Evolutionary conservation across 2,888 invertebrate genomes (phyloP).

Genomic region (Arctia plantaginis): DNA sequence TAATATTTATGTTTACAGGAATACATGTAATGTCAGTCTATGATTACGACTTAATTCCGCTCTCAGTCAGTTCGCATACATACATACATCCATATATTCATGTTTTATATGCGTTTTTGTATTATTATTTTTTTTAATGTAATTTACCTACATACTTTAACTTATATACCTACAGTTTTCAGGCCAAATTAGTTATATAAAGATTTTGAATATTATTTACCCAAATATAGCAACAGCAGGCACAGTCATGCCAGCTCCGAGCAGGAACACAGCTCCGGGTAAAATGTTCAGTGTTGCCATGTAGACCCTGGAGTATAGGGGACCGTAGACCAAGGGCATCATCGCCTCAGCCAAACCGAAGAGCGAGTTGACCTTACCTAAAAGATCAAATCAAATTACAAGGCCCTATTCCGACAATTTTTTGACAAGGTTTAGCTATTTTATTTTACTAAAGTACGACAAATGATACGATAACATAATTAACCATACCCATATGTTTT

Average conservation of each 20-base stretch:
- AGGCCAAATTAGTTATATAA: neutral
- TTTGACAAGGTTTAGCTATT: neutral
- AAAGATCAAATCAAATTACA: constrained; percentile 1
- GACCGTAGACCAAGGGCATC: constrained; percentile 91
- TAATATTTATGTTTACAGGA: too few relatives aligned
- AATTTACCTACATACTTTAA: neutral
- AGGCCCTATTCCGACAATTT: neutral
- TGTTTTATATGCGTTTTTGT: too few relatives aligned
- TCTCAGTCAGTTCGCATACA: too few relatives aligned
- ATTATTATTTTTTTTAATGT: too few relatives aligned
- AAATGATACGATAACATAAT: neutral
- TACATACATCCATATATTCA: too few relatives aligned
- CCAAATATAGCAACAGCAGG: constrained; percentile 90
- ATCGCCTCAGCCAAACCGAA: constrained; percentile 90
- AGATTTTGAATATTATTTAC: constrained; percentile 64
- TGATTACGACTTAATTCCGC: too few relatives aligned
- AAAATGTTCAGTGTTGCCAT: constrained; percentile 88
- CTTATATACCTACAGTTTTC: neutral
- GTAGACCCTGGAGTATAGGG: constrained; percentile 90
- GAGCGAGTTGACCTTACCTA: constrained; percentile 91
- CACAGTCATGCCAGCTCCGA: constrained; percentile 88
- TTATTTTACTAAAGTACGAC: neutral
- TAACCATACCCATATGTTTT: neutral
- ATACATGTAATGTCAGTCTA: too few relatives aligned
- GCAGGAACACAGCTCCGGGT: constrained; percentile 90